phyloP scores from a whole-genome alignment of 2,888 invertebrate genomes.

The Sphaeridia pumilis region DNA sequence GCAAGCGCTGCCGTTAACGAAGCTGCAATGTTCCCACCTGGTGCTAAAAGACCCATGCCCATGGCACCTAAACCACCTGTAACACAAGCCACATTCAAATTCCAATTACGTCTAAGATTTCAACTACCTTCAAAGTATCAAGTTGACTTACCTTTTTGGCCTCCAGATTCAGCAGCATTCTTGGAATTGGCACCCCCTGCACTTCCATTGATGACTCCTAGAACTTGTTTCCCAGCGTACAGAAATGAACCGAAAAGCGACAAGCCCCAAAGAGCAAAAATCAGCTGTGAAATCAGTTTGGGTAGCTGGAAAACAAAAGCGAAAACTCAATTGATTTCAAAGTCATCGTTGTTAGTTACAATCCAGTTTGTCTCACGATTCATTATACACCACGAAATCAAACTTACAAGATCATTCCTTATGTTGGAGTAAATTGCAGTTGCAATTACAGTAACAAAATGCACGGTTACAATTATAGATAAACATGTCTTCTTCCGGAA shows the following conservation, averaged over 20 bases:
- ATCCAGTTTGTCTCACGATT: too few relatives aligned
- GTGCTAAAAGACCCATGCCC: conserved; percentile 41
- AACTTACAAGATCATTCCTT: conserved; percentile 39
- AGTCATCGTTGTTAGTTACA: too few relatives aligned
- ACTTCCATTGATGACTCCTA: too few relatives aligned
- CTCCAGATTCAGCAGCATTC: too few relatives aligned
- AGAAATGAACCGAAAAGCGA: conserved; percentile 47
- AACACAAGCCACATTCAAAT: too few relatives aligned
- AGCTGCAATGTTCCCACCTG: conserved; percentile 47
- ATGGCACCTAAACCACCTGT: conserved; percentile 4
- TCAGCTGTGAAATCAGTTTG: conserved; percentile 44
- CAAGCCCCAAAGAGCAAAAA: conserved; percentile 47
- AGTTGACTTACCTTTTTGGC: too few relatives aligned
- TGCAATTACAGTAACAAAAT: conserved; percentile 45
- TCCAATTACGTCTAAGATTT: too few relatives aligned
- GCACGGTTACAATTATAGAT: conserved; percentile 45
- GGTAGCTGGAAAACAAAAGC: conserved; percentile 38
- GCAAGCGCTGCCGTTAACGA: conserved; percentile 45
- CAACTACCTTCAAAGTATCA: too few relatives aligned
- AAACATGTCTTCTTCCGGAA: conserved; percentile 45
- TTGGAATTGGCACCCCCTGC: conserved; percentile 5
- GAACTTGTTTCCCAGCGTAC: conserved; percentile 42
- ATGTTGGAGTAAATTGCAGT: conserved; percentile 44
- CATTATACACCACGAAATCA: too few relatives aligned
- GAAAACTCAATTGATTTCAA: too few relatives aligned